phyloP scores from a whole-genome alignment of 2,797 vertebrate species.

The Odontamblyopus lacepedii region DNA sequence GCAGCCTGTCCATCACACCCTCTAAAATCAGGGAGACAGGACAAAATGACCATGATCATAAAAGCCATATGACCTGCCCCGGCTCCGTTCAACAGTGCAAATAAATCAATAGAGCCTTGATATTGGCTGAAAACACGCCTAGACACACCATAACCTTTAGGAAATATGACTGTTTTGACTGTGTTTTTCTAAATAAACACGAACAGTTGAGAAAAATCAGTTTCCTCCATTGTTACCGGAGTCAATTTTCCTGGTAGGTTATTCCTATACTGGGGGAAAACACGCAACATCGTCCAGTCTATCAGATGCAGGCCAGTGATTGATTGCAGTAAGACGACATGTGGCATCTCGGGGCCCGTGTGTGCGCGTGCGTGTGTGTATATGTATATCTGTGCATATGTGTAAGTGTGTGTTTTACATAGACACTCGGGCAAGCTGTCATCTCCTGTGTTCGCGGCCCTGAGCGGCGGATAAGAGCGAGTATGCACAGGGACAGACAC shows the following conservation, averaged over 20 bases:
- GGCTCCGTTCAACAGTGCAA: no score
- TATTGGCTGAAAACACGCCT: no score
- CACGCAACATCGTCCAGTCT: constrained; percentile 9
- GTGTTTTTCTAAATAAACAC: no score
- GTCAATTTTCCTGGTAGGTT: background rate
- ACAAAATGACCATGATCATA: no score
- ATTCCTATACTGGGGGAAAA: background rate
- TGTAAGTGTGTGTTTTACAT: background rate
- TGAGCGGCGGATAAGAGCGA: constrained; percentile 33
- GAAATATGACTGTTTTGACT: no score
- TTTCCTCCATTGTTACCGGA: background rate
- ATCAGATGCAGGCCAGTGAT: constrained; percentile 4
- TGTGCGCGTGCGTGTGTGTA: constrained; percentile 4
- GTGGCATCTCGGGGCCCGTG: background rate
- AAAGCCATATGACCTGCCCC: no score
- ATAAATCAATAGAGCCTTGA: no score
- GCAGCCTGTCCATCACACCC: no score
- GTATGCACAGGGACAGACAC: constrained; percentile 1
- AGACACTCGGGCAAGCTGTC: background rate
- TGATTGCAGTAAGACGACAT: constrained; percentile 10
- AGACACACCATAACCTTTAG: no score
- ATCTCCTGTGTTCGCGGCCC: constrained; percentile 37
- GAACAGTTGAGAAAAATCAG: background rate
- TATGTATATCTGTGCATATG: background rate
- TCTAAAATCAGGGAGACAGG: no score